Conservation (phyloP, 2,113 vertebrate species). For the Corydoras maculifer region DNA sequence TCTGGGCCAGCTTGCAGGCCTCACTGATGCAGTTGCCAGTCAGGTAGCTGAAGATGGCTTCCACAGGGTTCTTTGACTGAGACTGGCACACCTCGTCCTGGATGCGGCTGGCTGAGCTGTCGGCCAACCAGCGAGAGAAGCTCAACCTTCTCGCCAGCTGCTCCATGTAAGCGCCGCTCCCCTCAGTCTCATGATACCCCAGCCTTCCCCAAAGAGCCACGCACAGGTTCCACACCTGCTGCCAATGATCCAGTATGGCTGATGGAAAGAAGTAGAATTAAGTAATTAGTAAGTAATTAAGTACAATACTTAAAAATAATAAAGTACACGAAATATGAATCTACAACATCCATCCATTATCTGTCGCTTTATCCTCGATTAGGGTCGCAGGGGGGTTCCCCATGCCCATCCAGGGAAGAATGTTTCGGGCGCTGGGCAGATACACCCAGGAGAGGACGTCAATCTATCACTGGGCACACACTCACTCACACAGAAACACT, state of each 20-base stretch:
- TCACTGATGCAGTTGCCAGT: slow-evolving; percentile 80
- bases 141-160: slow-evolving; percentile 75
- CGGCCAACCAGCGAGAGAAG: slow-evolving; percentile 83
- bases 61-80: slow-evolving; percentile 54
- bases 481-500: too few species aligned
- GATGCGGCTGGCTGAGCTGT: slow-evolving; percentile 64
- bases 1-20: slow-evolving; percentile 85
- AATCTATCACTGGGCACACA: too few species aligned
- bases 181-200: slow-evolving; percentile 59
- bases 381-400: too few species aligned
- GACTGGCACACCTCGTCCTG: slow-evolving; percentile 73
- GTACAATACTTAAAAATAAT: too few species aligned
- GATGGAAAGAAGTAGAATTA: not conserved
- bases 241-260: slow-evolving; percentile 78
- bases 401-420: too few species aligned
- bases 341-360: too few species aligned
- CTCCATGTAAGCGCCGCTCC: slow-evolving; percentile 61
- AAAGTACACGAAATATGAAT: too few species aligned
- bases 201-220: slow-evolving; percentile 83
- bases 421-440: too few species aligned
- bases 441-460: too few species aligned
- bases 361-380: too few species aligned
- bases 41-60: slow-evolving; percentile 90
- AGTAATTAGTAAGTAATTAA: too few species aligned
- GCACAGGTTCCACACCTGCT: slow-evolving; percentile 82